Evolutionary conservation across 2,888 invertebrate genomes (phyloP).

Genomic region (Scrobipalpa costella): DNA sequence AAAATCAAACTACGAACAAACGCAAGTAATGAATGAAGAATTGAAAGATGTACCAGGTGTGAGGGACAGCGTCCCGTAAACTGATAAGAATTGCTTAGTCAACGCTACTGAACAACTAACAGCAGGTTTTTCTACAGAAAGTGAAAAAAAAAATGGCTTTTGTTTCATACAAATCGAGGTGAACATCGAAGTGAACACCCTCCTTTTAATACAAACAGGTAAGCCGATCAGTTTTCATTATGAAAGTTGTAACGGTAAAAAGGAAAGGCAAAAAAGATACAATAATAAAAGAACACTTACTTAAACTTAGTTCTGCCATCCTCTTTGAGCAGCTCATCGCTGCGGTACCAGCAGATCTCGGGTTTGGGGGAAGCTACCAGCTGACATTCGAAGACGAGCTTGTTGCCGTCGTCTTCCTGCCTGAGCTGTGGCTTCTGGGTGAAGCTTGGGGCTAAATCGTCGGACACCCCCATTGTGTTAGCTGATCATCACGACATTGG

Average conservation of each 20-base stretch:
- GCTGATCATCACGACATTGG: constrained; percentile 69
- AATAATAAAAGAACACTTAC: constrained; percentile 53
- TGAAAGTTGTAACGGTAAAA: no score
- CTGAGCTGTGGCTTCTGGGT: constrained; percentile 98
- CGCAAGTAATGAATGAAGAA: neutral
- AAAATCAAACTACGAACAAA: neutral
- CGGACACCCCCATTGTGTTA: constrained; percentile 89
- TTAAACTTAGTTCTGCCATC: constrained; percentile 93
- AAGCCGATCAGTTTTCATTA: no score
- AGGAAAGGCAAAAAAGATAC: neutral
- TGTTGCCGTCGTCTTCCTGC: constrained; percentile 98
- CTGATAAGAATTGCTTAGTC: no score
- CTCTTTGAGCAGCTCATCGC: constrained; percentile 91
- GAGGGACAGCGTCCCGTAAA: no score
- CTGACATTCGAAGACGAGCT: constrained; percentile 96
- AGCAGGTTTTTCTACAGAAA: no score
- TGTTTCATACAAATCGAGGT: no score
- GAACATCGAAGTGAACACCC: no score
- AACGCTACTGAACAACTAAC: no score
- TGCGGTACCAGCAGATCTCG: constrained; percentile 95
- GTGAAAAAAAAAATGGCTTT: no score
- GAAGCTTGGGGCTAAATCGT: constrained; percentile 99
- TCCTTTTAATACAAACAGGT: no score
- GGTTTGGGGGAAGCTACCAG: constrained; percentile 93
- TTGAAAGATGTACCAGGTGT: no score